Evolutionary conservation across 2,797 vertebrate genomes (phyloP).

Genomic region (Labroides dimidiatus): DNA sequence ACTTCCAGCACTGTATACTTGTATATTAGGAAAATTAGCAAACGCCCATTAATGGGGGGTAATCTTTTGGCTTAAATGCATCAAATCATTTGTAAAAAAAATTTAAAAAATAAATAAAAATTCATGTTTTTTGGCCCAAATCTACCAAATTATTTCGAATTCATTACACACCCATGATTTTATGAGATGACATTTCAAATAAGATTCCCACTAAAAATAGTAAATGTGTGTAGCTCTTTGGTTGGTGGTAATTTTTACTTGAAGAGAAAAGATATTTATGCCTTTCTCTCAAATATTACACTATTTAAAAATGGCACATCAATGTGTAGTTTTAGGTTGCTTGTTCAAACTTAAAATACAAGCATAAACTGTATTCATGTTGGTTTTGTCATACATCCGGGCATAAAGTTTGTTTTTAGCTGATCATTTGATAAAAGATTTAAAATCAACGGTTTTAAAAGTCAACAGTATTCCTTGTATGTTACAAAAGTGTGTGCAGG

Average conservation of each 20-base stretch:
- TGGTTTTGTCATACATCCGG: too few relatives aligned
- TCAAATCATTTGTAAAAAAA: slow-evolving; percentile 78
- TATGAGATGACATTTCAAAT: background rate
- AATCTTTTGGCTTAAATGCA: slow-evolving; percentile 69
- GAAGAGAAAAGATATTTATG: background rate
- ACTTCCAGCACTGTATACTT: slow-evolving; percentile 96
- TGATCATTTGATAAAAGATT: slow-evolving; percentile 12
- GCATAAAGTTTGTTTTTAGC: slow-evolving; percentile 4
- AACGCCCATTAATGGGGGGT: slow-evolving; percentile 71
- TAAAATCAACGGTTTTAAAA: slow-evolving; percentile 34
- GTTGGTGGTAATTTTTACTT: background rate
- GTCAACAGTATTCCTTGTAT: background rate
- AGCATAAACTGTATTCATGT: background rate
- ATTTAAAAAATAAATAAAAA: slow-evolving; percentile 61
- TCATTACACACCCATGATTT: slow-evolving; percentile 30
- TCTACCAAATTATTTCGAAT: slow-evolving; percentile 58
- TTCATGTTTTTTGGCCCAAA: slow-evolving; percentile 73
- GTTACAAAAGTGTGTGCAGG: background rate
- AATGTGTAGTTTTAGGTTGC: background rate
- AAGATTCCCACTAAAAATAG: background rate
- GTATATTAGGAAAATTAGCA: slow-evolving; percentile 83
- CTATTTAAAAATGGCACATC: background rate
- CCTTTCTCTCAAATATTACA: background rate
- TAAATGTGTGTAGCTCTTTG: background rate
- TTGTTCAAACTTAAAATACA: background rate